Evolutionary conservation across 2,797 vertebrate genomes (phyloP).

Genomic region (Scomberomorus guttatus): DNA sequence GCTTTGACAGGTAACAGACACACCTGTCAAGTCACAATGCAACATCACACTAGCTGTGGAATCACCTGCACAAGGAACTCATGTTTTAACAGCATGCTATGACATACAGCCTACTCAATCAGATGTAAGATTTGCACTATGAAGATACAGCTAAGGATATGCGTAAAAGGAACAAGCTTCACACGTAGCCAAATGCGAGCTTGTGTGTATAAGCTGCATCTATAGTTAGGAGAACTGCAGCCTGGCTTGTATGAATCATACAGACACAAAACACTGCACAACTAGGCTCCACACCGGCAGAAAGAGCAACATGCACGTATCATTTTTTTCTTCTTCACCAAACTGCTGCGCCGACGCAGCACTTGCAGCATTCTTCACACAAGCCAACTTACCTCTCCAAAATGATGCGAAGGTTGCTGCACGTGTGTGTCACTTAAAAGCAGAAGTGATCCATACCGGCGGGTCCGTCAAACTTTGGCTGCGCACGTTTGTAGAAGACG

Average conservation of each 20-base stretch:
- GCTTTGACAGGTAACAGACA: constrained; percentile 52
- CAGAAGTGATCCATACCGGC: constrained; percentile 81
- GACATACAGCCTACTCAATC: neutral
- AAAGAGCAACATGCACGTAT: constrained; percentile 14
- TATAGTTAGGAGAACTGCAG: constrained; percentile 21
- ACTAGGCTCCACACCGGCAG: constrained; percentile 6
- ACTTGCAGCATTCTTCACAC: constrained; percentile 10
- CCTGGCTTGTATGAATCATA: constrained; percentile 14
- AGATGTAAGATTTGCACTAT: neutral
- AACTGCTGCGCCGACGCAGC: constrained; percentile 33
- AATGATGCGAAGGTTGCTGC: constrained; percentile 60
- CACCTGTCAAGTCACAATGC: constrained; percentile 47
- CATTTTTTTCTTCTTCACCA: constrained; percentile 13
- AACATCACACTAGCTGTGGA: neutral
- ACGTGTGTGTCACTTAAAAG: constrained; percentile 73
- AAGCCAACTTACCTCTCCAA: constrained; percentile 86
- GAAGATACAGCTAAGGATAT: neutral
- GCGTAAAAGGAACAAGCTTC: constrained; percentile 30
- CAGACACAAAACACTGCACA: constrained; percentile 19
- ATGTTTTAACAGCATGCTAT: neutral
- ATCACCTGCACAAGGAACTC: constrained; percentile 7
- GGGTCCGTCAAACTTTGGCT: constrained; percentile 87
- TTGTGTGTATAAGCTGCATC: neutral
- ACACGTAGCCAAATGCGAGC: neutral
- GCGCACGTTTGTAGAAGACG: constrained; percentile 38